Conservation (phyloP, 2,888 invertebrate species). For the Agriopis leucophaearia region DNA sequence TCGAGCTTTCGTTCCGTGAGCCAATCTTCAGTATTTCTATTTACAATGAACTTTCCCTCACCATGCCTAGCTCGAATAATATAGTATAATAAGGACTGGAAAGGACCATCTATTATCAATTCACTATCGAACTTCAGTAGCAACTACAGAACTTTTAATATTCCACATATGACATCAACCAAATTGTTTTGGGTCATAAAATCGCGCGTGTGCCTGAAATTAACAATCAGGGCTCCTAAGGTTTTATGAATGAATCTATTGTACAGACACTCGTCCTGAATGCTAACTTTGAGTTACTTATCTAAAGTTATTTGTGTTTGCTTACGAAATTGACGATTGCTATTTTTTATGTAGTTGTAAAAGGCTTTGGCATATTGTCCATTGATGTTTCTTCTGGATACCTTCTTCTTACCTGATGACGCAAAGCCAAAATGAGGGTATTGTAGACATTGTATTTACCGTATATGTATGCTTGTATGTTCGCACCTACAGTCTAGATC, state of each 20-base stretch:
- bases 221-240: slow-evolving; percentile 43
- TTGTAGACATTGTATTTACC: no score
- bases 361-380: not conserved
- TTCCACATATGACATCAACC: slow-evolving; percentile 38
- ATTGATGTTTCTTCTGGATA: not conserved
- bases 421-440: no score
- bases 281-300: slow-evolving; percentile 39
- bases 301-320: slow-evolving; percentile 20
- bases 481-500: no score
- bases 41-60: not conserved
- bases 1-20: no score
- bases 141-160: slow-evolving; percentile 22
- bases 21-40: no score
- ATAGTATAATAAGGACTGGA: not conserved
- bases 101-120: not conserved
- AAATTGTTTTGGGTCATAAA: slow-evolving; percentile 44
- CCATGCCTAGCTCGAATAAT: not conserved
- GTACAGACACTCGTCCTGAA: slow-evolving; percentile 53
- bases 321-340: slow-evolving; percentile 18
- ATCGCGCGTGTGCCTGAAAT: slow-evolving; percentile 41
- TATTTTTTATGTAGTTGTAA: slow-evolving; percentile 15
- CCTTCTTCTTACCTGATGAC: no score
- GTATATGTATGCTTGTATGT: no score
- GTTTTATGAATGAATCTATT: slow-evolving; percentile 72
- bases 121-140: not conserved